phyloP scores from a whole-genome alignment of 2,888 invertebrate species.

The Geotrupes spiniger region DNA sequence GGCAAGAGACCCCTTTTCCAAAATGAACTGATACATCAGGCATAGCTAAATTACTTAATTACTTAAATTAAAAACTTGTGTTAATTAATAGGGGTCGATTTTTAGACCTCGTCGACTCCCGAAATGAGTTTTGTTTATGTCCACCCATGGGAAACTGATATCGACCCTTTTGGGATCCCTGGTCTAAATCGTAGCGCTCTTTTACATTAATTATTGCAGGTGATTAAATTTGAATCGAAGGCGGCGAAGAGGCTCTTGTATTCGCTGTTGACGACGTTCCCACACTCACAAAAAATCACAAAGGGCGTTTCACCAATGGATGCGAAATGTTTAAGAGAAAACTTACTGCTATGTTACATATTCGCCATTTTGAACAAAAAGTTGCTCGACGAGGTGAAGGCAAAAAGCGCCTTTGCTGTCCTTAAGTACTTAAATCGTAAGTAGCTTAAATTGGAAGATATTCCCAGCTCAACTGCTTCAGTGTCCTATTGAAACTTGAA shows the following conservation, averaged over 20 bases:
- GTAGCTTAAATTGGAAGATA: conserved; percentile 13
- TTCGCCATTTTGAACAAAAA: conserved; percentile 53
- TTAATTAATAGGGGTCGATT: too few relatives aligned
- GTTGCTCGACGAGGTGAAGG: conserved; percentile 47
- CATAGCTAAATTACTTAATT: too few relatives aligned
- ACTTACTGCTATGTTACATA: conserved; percentile 55
- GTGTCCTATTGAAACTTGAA: too few relatives aligned
- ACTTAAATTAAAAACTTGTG: too few relatives aligned
- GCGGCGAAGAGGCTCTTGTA: conserved; percentile 56
- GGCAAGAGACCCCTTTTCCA: too few relatives aligned
- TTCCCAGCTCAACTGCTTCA: neutral
- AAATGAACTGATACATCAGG: too few relatives aligned
- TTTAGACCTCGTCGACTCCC: too few relatives aligned
- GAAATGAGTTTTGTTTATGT: too few relatives aligned
- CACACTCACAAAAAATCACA: conserved; percentile 52
- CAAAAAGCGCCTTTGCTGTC: conserved; percentile 47
- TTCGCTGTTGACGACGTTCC: conserved; percentile 59
- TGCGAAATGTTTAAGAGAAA: conserved; percentile 54
- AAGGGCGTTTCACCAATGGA: conserved; percentile 47
- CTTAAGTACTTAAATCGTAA: conserved; percentile 55
- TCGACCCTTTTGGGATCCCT: too few relatives aligned
- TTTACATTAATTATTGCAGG: conserved; percentile 37
- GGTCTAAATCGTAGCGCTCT: too few relatives aligned
- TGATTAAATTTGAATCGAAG: conserved; percentile 50
- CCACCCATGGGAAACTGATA: too few relatives aligned